These are phyloP conservation scores for Chrysina gloriosa DNA, from an alignment of 2,888 invertebrate genomes.

Conservation along the genomic window DNA sequence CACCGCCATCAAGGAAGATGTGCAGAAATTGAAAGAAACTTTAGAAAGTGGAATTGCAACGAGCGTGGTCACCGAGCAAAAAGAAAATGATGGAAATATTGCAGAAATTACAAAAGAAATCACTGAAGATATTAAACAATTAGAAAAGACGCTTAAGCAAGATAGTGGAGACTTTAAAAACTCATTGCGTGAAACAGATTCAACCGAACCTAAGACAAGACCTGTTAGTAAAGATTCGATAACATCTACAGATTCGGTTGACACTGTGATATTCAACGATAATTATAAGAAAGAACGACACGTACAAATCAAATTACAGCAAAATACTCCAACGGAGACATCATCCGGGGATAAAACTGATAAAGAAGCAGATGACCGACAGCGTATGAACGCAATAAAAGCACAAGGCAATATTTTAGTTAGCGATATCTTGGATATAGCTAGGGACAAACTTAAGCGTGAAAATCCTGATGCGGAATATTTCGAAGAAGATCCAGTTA, in stretches of 20 bases:
- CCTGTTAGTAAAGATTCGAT: constrained; percentile 53
- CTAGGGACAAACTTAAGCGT: constrained; percentile 29
- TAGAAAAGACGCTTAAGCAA: constrained; percentile 29
- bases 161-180: background rate
- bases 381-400: background rate
- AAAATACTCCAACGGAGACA: background rate
- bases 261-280: constrained; percentile 52
- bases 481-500: constrained; percentile 14
- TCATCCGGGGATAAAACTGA: background rate
- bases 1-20: constrained; percentile 31
- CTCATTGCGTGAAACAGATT: no score
- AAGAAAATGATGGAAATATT: constrained; percentile 23
- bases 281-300: constrained; percentile 4
- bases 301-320: background rate
- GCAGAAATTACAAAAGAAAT: constrained; percentile 27
- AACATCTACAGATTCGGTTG: constrained; percentile 54
- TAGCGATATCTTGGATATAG: constrained; percentile 27
- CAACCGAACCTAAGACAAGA: constrained; percentile 19
- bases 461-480: background rate
- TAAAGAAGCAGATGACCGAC: background rate
- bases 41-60: constrained; percentile 34
- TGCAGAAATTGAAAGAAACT: constrained; percentile 36
- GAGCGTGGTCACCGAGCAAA: background rate
- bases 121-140: constrained; percentile 16
- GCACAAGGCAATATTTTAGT: constrained; percentile 25